Percentiles rank a stretch among this genome's conserved stretches.
Conservation (phyloP, 2,888 invertebrate species). For the Athalia rosae region DNA sequence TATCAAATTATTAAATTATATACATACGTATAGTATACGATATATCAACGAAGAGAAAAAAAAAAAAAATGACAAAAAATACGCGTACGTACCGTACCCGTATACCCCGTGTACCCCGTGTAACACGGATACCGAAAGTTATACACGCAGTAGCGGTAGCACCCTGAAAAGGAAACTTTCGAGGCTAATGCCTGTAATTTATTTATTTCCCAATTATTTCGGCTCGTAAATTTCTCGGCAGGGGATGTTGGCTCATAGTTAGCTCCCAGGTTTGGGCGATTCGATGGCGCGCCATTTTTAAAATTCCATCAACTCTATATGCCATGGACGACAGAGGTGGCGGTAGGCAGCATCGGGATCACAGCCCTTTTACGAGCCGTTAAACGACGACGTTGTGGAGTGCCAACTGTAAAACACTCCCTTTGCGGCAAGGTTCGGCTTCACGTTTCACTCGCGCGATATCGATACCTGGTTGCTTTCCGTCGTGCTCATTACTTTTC, state of each 20-base stretch:
- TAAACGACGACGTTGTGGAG: constrained; percentile 46
- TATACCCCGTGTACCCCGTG: not conserved
- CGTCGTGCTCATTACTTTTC: too few species aligned
- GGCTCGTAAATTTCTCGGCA: constrained; percentile 44
- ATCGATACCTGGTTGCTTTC: not conserved
- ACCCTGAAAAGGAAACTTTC: constrained; percentile 51
- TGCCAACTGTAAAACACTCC: constrained; percentile 27
- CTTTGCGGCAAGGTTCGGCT: not conserved
- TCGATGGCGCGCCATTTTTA: constrained; percentile 38
- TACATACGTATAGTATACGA: not conserved
- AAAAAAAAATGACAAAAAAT: too few species aligned
- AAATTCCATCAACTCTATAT: constrained; percentile 43
- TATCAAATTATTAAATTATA: not conserved
- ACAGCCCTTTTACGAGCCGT: constrained; percentile 63
- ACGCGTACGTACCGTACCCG: too few species aligned
- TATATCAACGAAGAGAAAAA: too few species aligned
- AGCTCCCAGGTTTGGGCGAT: constrained; percentile 17
- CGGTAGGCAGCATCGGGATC: constrained; percentile 58
- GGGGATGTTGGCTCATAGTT: not conserved
- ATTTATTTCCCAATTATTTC: constrained; percentile 65
- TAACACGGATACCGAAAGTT: not conserved
- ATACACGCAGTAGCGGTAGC: not conserved
- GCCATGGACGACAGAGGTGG: constrained; percentile 21
- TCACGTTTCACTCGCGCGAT: constrained; percentile 21
- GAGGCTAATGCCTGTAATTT: constrained; percentile 61